These are phyloP conservation scores for Clarias fuscus DNA, from an alignment of 2,797 vertebrate species.

Conservation along the genomic window DNA sequence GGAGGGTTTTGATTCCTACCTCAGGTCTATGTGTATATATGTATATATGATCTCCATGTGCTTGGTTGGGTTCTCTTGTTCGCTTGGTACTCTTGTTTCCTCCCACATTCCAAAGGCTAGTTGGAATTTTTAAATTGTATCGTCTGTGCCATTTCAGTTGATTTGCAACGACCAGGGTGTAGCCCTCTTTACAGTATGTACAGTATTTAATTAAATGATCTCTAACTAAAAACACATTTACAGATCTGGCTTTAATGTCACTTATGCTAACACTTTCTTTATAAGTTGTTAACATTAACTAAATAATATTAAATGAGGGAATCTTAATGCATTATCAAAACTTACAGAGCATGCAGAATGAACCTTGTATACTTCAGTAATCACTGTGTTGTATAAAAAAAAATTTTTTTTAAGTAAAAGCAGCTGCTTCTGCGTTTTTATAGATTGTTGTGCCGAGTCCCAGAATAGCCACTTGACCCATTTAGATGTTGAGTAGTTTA, in stretches of 20 bases:
- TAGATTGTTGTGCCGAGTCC: not conserved
- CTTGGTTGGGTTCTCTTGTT: no score
- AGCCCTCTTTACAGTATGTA: no score
- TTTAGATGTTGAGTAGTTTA: not conserved
- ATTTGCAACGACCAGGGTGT: no score
- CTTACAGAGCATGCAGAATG: not conserved
- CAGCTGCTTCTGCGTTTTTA: not conserved
- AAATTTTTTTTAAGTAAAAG: not conserved
- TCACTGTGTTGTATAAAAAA: not conserved
- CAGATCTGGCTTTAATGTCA: not conserved
- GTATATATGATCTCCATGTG: no score
- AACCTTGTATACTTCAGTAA: not conserved
- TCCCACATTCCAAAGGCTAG: no score
- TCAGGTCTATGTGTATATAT: no score
- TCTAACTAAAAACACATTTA: not conserved
- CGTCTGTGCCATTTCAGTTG: no score
- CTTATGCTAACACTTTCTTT: not conserved
- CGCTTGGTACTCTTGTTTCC: no score
- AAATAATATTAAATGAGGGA: not conserved
- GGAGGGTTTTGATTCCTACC: no score
- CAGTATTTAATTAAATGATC: no score
- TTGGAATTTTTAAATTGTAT: no score
- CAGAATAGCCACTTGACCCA: conserved; percentile 25
- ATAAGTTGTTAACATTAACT: not conserved
- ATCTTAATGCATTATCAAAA: not conserved